Base-by-base conservation (phyloP, 1,140 invertebrate species). In the Carposina sasakii region DNA sequence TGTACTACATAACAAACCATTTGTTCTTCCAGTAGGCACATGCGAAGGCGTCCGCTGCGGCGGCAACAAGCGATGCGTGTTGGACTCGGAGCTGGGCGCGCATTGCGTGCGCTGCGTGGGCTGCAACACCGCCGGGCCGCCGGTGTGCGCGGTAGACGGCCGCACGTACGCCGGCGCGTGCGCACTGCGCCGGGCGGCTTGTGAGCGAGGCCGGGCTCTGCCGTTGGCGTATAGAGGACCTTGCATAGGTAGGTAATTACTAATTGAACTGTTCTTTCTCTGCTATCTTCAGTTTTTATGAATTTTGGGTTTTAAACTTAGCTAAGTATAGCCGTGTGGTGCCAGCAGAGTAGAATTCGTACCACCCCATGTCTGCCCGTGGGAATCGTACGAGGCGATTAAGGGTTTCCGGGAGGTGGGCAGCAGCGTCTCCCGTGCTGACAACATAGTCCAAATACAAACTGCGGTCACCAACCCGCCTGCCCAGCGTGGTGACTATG, bases 141-240 rank as follows among this genome's bases (percentile, higher is more conserved):
- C 90, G 30, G 92, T 97, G 8, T 97, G 95, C 85, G 96, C 94
- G 1, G 90, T 91, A 26, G 94, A 97, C 85, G 94, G 93, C 15
- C 86, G 91, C 51, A 96, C 95, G 20, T 97, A 97, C 85, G 89
- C 90, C 48, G 95, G 93, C 75, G 88, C 91, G 50, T 97, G 96
- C 86, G 92, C 96, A 76, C 87, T 97, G 68, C 88, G 92, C 63
- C 90, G 92, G 57, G 91, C 91, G 45, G 92, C 96, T 17, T 98
- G 96, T 81, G 87, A 89, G 59, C 89, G 89, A 45, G 93, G 94
- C 43, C 90, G 90, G 60, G 92, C 93, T 48, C 91, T 97, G 75
- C 93, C 92, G 26, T 88, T 95, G 23, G 94, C 94, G 20, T 97
- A 96, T 81, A 90, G 90, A 72, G 96, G 96, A 54, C 88, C 90